phyloP scores from a whole-genome alignment of 2,113 vertebrate species.

The Thunnus thynnus region DNA sequence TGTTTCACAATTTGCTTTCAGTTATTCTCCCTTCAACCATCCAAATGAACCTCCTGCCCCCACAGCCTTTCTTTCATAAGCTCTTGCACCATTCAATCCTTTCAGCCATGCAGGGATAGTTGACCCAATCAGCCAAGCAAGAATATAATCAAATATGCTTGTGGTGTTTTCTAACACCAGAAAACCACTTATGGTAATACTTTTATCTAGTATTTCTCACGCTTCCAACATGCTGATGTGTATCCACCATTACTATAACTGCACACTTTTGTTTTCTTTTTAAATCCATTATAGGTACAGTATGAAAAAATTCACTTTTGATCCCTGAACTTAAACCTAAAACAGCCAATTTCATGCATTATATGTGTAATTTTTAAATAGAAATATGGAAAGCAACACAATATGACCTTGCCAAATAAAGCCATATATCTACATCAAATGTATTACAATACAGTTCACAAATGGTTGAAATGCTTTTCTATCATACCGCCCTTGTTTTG shows the following conservation, averaged over 20 bases:
- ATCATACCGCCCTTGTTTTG: conserved; percentile 9
- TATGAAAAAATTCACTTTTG: background rate
- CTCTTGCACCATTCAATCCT: conserved; percentile 40
- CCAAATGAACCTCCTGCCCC: conserved; percentile 46
- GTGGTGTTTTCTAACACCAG: conserved; percentile 46
- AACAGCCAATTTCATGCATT: background rate
- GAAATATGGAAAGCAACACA: background rate
- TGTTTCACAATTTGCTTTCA: conserved; percentile 53
- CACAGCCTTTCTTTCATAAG: conserved; percentile 34
- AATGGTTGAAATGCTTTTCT: conserved; percentile 21
- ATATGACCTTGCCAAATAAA: background rate
- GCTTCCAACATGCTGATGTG: conserved; percentile 19
- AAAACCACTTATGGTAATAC: conserved; percentile 49
- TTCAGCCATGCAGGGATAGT: conserved; percentile 22
- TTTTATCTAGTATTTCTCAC: conserved; percentile 20
- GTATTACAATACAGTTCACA: conserved; percentile 24
- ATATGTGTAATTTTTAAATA: background rate
- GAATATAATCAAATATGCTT: conserved; percentile 44
- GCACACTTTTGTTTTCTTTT: conserved; percentile 9
- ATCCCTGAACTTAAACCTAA: background rate
- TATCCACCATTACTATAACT: conserved; percentile 5
- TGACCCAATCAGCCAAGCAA: conserved; percentile 60
- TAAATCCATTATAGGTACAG: background rate
- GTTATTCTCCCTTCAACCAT: conserved; percentile 39
- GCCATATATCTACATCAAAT: background rate